These are phyloP conservation scores for Synanthedon myopaeformis DNA, from an alignment of 2,888 invertebrate species.

Conservation along the genomic window DNA sequence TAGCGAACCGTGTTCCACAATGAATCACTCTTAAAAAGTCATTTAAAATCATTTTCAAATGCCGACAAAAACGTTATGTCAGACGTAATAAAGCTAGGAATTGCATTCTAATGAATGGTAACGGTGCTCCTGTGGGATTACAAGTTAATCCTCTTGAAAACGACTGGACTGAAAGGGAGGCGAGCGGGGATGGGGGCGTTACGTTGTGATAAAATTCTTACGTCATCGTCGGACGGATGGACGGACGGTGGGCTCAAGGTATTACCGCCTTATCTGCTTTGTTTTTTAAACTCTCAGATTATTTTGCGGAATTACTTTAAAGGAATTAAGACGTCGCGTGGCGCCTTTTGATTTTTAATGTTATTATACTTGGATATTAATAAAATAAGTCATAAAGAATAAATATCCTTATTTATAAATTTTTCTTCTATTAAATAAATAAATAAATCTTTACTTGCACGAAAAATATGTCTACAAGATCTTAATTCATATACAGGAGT, in stretches of 20 bases:
- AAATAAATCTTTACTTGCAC: no score
- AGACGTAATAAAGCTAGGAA: conserved; percentile 52
- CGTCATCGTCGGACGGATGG: conserved; percentile 41
- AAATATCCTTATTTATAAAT: no score
- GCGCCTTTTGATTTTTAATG: conserved; percentile 11
- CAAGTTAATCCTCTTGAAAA: conserved; percentile 65
- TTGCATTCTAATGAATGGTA: conserved; percentile 65
- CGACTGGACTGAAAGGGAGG: conserved; percentile 16
- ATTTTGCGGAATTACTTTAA: conserved; percentile 24
- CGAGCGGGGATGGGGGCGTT: conserved; percentile 17
- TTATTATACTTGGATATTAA: background rate
- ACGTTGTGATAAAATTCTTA: conserved; percentile 56
- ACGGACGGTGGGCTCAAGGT: conserved; percentile 27
- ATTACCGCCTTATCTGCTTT: conserved; percentile 41
- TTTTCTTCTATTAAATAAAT: no score
- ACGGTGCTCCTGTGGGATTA: conserved; percentile 61
- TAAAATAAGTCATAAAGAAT: no score
- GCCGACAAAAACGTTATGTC: conserved; percentile 30
- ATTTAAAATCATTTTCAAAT: conserved; percentile 43
- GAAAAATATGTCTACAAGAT: no score
- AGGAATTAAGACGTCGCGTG: conserved; percentile 8
- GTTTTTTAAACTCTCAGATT: conserved; percentile 24
- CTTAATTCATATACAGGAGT: no score
- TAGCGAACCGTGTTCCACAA: conserved; percentile 5
- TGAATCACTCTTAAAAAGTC: conserved; percentile 35